Evolutionary conservation across 2,113 vertebrate genomes (phyloP).

Genomic region (Entomyzon cyanotis): DNA sequence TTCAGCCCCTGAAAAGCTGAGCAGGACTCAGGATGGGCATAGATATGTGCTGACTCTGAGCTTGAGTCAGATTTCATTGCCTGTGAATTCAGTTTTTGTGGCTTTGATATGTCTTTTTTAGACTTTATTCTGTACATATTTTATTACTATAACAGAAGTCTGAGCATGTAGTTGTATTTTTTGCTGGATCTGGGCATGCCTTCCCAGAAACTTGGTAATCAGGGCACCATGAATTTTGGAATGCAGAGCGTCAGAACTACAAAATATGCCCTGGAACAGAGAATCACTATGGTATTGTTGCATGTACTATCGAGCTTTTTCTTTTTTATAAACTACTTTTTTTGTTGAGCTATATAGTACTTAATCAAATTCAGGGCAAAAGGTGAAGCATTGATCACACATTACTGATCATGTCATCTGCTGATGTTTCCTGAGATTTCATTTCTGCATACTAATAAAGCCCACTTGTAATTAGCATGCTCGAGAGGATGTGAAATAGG

Average conservation of each 20-base stretch:
- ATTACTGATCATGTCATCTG: constrained; percentile 68
- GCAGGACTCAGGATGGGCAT: not conserved
- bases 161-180: not conserved
- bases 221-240: not conserved
- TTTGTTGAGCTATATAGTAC: constrained; percentile 64
- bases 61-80: not conserved
- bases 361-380: constrained; percentile 80
- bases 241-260: not conserved
- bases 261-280: not conserved
- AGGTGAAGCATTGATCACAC: constrained; percentile 77
- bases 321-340: not conserved
- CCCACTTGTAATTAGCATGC: constrained; percentile 60
- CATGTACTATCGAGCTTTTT: not conserved
- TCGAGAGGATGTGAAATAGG: constrained; percentile 66
- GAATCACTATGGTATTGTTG: not conserved
- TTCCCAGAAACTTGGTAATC: constrained; percentile 7
- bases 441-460: constrained; percentile 66
- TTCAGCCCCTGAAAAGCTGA: not conserved
- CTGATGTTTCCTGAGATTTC: constrained; percentile 67
- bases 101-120: not conserved
- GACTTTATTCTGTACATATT: not conserved
- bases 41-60: not conserved
- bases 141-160: not conserved
- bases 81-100: not conserved
- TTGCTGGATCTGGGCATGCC: not conserved